phyloP scores from a whole-genome alignment of 2,113 vertebrate species.

The Capricornis sumatraensis region DNA sequence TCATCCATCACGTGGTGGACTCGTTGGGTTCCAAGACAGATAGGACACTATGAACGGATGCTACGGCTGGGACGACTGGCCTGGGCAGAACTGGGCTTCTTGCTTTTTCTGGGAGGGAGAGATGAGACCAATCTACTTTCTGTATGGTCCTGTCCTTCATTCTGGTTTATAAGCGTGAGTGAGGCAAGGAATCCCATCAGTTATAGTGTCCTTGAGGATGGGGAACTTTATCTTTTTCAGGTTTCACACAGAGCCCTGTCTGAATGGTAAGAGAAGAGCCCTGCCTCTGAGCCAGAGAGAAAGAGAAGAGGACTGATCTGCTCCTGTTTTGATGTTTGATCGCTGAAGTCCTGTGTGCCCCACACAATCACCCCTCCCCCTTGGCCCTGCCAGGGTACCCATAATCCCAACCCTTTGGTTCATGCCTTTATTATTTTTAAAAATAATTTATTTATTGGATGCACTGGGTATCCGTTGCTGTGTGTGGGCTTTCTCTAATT shows the following conservation, averaged over 20 bases:
- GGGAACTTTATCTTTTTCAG: neutral
- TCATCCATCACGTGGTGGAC: neutral
- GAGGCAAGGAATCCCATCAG: neutral
- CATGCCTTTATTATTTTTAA: neutral
- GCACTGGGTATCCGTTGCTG: neutral
- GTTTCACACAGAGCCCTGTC: neutral
- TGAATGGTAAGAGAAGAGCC: neutral
- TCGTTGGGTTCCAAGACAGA: neutral
- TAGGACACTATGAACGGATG: neutral
- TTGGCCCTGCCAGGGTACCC: neutral
- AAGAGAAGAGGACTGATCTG: neutral
- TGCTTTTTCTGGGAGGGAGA: neutral
- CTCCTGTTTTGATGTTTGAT: neutral
- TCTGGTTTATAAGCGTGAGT: neutral
- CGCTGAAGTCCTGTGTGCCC: neutral
- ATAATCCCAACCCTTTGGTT: neutral
- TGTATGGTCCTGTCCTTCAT: slow-evolving; percentile 33
- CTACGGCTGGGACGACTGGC: neutral
- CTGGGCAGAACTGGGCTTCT: neutral
- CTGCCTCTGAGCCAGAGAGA: neutral
- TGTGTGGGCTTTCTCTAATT: neutral
- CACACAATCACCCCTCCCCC: neutral
- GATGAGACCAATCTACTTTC: neutral
- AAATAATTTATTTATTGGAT: neutral
- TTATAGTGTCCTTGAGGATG: neutral